Base-by-base conservation (phyloP, 2,888 invertebrate genomes). In the Synergus itoensis region DNA sequence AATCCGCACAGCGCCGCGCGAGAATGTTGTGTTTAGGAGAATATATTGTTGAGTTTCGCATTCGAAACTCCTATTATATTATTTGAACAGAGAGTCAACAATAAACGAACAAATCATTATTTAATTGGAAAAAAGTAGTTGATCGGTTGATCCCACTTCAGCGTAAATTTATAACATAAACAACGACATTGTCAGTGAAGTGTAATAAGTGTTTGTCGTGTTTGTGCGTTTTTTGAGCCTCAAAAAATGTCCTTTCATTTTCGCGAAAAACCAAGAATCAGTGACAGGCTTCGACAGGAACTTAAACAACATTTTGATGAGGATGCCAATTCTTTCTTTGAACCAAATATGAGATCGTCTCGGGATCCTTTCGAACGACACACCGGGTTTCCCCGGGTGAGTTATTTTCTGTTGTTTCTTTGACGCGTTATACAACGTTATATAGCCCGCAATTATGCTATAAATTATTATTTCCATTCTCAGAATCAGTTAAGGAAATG, bases 261-360 rank as follows among this genome's bases (percentile, higher is more conserved):
- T 77, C 90, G 90, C 73, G 91, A 92, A 57, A 89, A 88, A 82
- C 91, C 91, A 81, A 88, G 85, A 83, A 89, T 92, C 83, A 85
- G 89, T 85, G 91, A 92, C 57, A 90, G 87, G 78, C 81, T 89
- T 45, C 89, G 90, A 43, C 87, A 90, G 75, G 88, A 92, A 75
- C 84, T 92, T 43, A 90, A 90, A 80, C 88, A 91, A 80, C 89
- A 89, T 60, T 89, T 91, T 64, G 89, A 92, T 79, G 90, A 90
- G 18, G 88, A 89, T 69, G 84, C 82, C 78, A 86, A 88, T 43
- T 83, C 88, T 0, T 91, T 91, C 77, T 91, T 91, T 82, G 90
- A 91, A 28, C 88, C 87, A 4, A 81, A 77, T 64, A 36, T 28
- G 76, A 83, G 89, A 79, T 73, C 82, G 5, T 76, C 82, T 40